Conservation (phyloP, 2,113 vertebrate genomes). For the Mus spicilegus region DNA sequence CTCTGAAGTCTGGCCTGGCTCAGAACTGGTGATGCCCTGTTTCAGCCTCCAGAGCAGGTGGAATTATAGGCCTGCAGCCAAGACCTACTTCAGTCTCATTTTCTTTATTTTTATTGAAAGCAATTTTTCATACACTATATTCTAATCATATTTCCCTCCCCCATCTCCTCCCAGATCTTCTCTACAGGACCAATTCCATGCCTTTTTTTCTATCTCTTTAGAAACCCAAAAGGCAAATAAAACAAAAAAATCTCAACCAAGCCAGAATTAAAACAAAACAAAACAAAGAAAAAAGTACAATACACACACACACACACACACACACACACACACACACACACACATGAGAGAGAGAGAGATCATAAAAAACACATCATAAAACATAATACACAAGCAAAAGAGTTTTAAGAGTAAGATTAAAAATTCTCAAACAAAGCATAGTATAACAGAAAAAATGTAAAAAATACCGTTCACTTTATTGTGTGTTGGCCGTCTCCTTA, state of each 20-base stretch:
- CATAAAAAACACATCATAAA: neutral
- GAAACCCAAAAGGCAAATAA: neutral
- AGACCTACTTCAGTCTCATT: neutral
- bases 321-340: neutral
- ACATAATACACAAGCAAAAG: neutral
- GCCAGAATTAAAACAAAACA: neutral
- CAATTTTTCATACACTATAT: neutral
- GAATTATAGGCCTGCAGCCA: neutral
- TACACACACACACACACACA: neutral
- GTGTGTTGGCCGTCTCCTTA: neutral
- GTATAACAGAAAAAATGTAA: neutral
- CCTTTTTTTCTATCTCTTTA: neutral
- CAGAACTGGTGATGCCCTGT: neutral
- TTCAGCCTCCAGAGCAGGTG: neutral
- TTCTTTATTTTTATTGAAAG: neutral
- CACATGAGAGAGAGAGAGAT: neutral
- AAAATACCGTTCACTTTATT: neutral
- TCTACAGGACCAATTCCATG: neutral
- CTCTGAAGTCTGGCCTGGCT: neutral
- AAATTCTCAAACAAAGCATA: neutral
- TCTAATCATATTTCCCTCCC: neutral
- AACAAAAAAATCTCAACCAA: neutral
- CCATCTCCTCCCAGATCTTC: neutral
- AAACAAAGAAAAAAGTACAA: neutral
- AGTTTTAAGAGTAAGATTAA: neutral